Base-by-base conservation (phyloP, 2,113 vertebrate species). In the Odocoileus virginianus region DNA sequence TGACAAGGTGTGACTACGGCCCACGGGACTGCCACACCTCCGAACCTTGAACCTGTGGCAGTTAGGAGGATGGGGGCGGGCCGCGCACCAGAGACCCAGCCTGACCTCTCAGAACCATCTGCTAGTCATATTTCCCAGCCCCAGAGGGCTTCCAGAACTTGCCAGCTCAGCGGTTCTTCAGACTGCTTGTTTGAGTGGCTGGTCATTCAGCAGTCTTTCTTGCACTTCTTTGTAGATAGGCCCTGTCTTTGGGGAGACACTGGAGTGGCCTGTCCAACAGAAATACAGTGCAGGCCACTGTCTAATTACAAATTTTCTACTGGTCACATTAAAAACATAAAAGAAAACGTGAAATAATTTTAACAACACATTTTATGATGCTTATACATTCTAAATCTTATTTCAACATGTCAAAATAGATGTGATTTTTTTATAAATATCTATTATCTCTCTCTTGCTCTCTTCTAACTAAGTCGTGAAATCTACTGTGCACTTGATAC, bases 1-100 rank as follows among this genome's bases (percentile, higher is more conserved):
- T 57, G 60, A 64, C 7, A 2, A 64, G 87, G 87, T 95, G 60
- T 87, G 57, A 8, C 84, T 58, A 2, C 6, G 28, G 36, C 60
- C 57, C 33, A 2, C 2, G 21, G n/a, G 33, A 33, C 76, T 47
- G 84, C 95, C 93, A 86, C 47, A 23, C 95, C 93, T 96, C 87
- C 97, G 87, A 89, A 91, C 95, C 40, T 97, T 98, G 94, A 60
- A 91, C 92, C 76, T 76, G 5, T 52, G 36, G 64, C 88, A 1
- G 1, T 81, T 89, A 64, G 64, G 52, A 91, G 52, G 21, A 43
- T 33, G 30, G 19, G 19, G 11, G 67, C 76, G 67, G 45, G 78
- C 40, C 8, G 13, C 6, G 57, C 4, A 11, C 40, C 14, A n/a
- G 74, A 23, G 23, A 60, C 11, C 28, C 36, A 87, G 67, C 47